Evolutionary conservation across 1,140 invertebrate genomes (phyloP), one percentile per base, ranked within the genome.

Genomic region (Holotrichia oblita): DNA sequence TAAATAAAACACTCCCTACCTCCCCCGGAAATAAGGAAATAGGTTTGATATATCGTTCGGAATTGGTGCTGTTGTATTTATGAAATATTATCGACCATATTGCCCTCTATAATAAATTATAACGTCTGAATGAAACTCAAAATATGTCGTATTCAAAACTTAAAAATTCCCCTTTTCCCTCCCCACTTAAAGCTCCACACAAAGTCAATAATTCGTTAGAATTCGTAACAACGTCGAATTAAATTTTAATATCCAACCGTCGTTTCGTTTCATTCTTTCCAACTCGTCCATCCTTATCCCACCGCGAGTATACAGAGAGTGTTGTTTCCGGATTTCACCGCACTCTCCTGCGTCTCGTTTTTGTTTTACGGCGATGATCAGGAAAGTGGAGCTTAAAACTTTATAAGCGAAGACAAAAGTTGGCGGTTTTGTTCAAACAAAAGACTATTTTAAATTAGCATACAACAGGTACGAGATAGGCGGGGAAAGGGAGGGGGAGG

Each of bases 341-440:
- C 4, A 4, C 14, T 55, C 17, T 17, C 6, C 14, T 55, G n/a
- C 48, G 6, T 4, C 27, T 48, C n/a, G 61, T 69, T 69, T 69
- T 14, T 69, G 17, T 24, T 69, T 69, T 34, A 27, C 61, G 22
- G 27, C 22, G 61, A 69, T 69, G 61, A 69, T 69, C 61, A 9
- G 61, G 12, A 69, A 22, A 69, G 61, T 69, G 24, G 22, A 22
- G 61, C 61, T 69, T 69, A 69, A 69, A 69, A 27, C 61, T 69
- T 69, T 69, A 69, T 9, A 69, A 69, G 61, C 22, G 61, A 27
- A 27, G 61, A 69, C 61, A 69, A 69, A 69, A 69, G 61, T 69
- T 69, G 8, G 61, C 61, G 61, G 61, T 69, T 27, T 69, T 69
- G 22, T 69, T 69, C 61, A 69, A 69, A 69, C 61, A 69, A 69